Percentiles rank a stretch among this genome's conserved stretches.
These are phyloP conservation scores for Laupala kohalensis DNA, from an alignment of 1,140 invertebrate genomes.

Conservation along the genomic window DNA sequence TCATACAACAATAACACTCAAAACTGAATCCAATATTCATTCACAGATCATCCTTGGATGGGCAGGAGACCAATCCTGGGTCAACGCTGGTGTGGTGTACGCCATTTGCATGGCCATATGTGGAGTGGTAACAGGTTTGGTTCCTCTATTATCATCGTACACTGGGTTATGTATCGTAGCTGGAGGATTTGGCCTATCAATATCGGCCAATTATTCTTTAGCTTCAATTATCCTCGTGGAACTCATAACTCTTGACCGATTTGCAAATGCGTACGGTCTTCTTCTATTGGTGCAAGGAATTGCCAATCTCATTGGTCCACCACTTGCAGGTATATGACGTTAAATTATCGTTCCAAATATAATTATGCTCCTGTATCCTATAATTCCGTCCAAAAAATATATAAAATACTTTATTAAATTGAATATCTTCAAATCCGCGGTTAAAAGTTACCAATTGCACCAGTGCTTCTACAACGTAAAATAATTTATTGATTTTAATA, in stretches of 20 bases:
- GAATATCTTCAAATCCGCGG: too few relatives aligned
- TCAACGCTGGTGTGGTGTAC: slow-evolving; percentile 60
- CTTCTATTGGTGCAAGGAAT: slow-evolving; percentile 76
- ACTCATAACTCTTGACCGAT: slow-evolving; percentile 68
- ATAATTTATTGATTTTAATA: too few relatives aligned
- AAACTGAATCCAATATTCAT: too few relatives aligned
- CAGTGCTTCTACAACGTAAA: too few relatives aligned
- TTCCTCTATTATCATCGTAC: slow-evolving; percentile 51
- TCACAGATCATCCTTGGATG: slow-evolving; percentile 73
- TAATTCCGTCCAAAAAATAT: not conserved
- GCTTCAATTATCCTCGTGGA: slow-evolving; percentile 78
- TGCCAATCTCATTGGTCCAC: slow-evolving; percentile 75
- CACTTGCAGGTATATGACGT: slow-evolving; percentile 61
- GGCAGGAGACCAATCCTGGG: slow-evolving; percentile 65
- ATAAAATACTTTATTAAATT: too few relatives aligned
- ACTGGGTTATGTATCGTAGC: slow-evolving; percentile 42
- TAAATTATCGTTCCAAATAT: not conserved
- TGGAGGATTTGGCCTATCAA: slow-evolving; percentile 67
- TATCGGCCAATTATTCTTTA: slow-evolving; percentile 76
- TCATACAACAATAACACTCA: too few relatives aligned
- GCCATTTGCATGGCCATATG: slow-evolving; percentile 65
- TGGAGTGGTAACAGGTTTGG: slow-evolving; percentile 50
- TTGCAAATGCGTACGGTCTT: slow-evolving; percentile 82
- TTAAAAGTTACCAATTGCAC: too few relatives aligned
- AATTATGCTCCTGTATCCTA: not conserved